A percentile compares a stretch with the other conserved stretches of the same genome.
phyloP scores from a whole-genome alignment of 2,888 invertebrate species.

The Electrophaes corylata region DNA sequence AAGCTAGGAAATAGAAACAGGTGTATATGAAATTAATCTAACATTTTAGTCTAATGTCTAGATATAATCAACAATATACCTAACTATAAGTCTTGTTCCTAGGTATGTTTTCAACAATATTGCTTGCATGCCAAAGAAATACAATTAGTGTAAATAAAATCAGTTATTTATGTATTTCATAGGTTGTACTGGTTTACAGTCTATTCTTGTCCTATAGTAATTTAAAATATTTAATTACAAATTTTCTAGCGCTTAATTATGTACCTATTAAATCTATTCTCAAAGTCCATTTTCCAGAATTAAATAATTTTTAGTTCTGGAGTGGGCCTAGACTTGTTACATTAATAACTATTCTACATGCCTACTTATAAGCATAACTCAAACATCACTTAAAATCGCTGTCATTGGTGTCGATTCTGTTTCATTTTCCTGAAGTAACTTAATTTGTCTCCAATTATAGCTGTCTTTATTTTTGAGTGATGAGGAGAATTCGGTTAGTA shows the following conservation, averaged over 20 bases:
- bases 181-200: slow-evolving; percentile 16
- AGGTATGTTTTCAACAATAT: background rate
- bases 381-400: background rate
- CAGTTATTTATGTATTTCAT: background rate
- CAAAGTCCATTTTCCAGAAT: background rate
- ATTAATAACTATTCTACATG: background rate
- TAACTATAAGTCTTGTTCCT: background rate
- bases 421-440: too few species aligned
- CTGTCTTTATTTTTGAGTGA: background rate
- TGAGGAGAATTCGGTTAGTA: background rate
- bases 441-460: background rate
- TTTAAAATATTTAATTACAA: background rate
- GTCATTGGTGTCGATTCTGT: background rate
- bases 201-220: slow-evolving; percentile 4
- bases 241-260: background rate
- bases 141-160: slow-evolving; percentile 16
- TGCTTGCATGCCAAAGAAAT: slow-evolving; percentile 6
- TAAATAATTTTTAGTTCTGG: background rate
- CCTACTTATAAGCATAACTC: too few species aligned
- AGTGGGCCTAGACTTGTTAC: background rate
- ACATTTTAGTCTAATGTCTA: background rate
- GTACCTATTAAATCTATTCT: background rate
- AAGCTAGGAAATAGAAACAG: background rate
- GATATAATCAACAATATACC: background rate
- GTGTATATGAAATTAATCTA: background rate